Conservation (phyloP, 2,888 invertebrate species). For the Amphiduros pacificus region DNA sequence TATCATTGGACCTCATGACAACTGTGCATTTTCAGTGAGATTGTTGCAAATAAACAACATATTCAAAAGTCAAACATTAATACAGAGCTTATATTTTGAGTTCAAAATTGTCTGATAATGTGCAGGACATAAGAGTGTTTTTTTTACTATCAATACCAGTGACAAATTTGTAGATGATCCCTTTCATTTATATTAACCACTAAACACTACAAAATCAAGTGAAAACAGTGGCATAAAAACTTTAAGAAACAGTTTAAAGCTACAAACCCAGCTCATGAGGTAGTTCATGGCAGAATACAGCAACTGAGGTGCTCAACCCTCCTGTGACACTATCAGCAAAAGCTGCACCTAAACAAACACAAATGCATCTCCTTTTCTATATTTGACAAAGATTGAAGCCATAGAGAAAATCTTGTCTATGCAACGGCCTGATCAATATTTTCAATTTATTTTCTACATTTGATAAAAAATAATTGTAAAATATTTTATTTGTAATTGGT, state of each 20-base stretch:
- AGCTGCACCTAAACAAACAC: conserved; percentile 68
- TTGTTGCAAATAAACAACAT: no score
- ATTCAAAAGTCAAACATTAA: no score
- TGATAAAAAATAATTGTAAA: no score
- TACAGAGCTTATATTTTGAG: not conserved
- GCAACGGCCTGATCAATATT: no score
- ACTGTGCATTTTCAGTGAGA: not conserved
- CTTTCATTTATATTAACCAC: no score
- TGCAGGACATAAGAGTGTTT: no score
- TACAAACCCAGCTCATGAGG: conserved; percentile 83
- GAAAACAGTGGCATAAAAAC: not conserved
- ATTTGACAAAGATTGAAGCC: not conserved
- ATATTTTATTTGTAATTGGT: no score
- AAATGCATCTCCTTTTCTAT: not conserved
- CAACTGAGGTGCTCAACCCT: conserved; percentile 88
- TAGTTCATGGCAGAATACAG: conserved; percentile 90
- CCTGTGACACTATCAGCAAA: conserved; percentile 85
- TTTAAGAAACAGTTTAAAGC: not conserved
- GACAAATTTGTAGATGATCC: no score
- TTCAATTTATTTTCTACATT: no score
- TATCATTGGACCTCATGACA: not conserved
- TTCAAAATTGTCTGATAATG: not conserved
- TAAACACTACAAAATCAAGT: not conserved
- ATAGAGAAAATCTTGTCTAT: not conserved
- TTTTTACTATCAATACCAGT: no score